Evolutionary conservation across 2,888 invertebrate genomes (phyloP).

Genomic region (Temnothorax ravouxi): DNA sequence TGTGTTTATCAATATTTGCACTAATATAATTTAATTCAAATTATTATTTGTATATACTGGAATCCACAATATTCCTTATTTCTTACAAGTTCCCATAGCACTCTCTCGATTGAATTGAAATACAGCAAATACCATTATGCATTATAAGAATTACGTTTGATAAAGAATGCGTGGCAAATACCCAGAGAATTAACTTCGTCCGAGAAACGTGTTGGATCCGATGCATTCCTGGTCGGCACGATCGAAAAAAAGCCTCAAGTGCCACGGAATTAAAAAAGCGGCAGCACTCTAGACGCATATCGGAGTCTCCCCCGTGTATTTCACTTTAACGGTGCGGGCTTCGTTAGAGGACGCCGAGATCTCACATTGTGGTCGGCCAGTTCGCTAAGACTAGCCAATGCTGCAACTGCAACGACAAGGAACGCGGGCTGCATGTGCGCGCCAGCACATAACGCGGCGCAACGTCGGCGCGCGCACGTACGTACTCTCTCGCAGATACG

Average conservation of each 20-base stretch:
- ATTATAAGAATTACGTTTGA: neutral
- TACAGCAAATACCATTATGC: neutral
- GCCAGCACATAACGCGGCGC: constrained; percentile 76
- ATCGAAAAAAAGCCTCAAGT: neutral
- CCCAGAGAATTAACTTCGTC: neutral
- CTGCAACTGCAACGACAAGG: constrained; percentile 52
- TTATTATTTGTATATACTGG: neutral
- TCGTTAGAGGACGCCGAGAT: constrained; percentile 24
- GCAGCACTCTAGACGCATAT: constrained; percentile 5
- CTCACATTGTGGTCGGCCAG: constrained; percentile 19
- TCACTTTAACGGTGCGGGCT: constrained; percentile 21
- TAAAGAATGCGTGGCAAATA: constrained; percentile 6
- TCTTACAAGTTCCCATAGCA: neutral
- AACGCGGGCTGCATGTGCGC: constrained; percentile 50
- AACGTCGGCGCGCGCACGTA: constrained; percentile 76
- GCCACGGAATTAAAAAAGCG: constrained; percentile 32
- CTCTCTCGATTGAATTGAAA: neutral
- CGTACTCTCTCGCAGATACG: constrained; percentile 70
- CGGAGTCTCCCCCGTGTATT: constrained; percentile 12
- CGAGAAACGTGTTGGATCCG: constrained; percentile 17
- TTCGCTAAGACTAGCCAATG: constrained; percentile 14
- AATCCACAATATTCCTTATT: neutral
- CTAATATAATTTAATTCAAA: neutral
- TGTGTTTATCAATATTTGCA: neutral
- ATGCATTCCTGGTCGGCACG: neutral